Percentiles rank a stretch among this genome's conserved stretches.
Evolutionary conservation across 2,888 invertebrate species (phyloP).

Genomic region (Troglohyphantes excavatus): DNA sequence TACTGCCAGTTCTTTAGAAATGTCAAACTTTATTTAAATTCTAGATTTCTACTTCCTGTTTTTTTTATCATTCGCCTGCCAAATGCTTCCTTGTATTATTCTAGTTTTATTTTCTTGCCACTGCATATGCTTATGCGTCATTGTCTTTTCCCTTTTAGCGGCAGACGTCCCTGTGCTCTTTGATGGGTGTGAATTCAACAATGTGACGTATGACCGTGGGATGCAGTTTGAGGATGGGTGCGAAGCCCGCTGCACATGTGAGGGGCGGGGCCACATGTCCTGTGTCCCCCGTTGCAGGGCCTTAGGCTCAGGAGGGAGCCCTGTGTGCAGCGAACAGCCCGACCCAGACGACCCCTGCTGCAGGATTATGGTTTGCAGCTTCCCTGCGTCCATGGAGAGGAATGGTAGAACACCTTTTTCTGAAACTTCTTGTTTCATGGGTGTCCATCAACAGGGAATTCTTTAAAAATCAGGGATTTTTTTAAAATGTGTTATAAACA

Average conservation of each 20-base stretch:
- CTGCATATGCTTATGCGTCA: not conserved
- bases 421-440: no score
- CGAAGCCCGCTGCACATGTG: constrained; percentile 89
- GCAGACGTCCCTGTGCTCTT: constrained; percentile 80
- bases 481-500: no score
- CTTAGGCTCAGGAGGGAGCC: constrained; percentile 50
- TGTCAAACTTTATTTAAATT: not conserved
- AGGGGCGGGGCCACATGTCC: constrained; percentile 88
- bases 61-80: not conserved
- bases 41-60: not conserved
- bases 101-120: no score
- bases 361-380: constrained; percentile 79
- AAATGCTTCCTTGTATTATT: not conserved
- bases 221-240: constrained; percentile 90
- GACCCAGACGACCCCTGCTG: constrained; percentile 80
- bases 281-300: constrained; percentile 85
- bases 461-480: no score
- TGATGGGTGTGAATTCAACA: constrained; percentile 87
- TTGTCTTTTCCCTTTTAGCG: constrained; percentile 17
- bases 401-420: not conserved
- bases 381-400: no score
- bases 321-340: constrained; percentile 75
- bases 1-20: no score
- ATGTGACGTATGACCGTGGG: constrained; percentile 86
- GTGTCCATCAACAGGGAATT: no score